A percentile compares a stretch with the other conserved stretches of the same genome.
Evolutionary conservation across 1,140 invertebrate species (phyloP).

Genomic region (Onthophagus taurus): DNA sequence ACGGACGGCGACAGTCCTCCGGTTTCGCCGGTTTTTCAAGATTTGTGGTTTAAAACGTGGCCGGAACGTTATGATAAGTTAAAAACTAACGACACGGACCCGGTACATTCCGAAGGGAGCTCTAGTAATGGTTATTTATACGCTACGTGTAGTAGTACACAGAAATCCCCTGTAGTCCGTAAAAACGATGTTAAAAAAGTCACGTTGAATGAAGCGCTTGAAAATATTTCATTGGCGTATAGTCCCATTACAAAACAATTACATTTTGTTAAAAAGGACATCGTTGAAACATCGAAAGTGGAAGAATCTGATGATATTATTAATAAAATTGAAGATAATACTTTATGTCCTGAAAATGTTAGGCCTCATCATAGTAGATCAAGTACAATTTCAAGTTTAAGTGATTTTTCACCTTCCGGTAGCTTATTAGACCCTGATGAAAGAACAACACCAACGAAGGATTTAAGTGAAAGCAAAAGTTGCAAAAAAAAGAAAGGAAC

Average conservation of each 20-base stretch:
- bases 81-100: conserved; percentile 23
- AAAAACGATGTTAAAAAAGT: conserved; percentile 19
- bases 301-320: conserved; percentile 4
- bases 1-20: conserved; percentile 18
- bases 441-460: conserved; percentile 15
- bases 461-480: conserved; percentile 5
- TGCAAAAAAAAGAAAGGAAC: conserved; percentile 29
- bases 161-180: background rate
- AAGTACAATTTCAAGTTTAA: conserved; percentile 43
- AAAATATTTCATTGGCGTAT: conserved; percentile 45
- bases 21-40: conserved; percentile 16
- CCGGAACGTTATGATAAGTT: conserved; percentile 35
- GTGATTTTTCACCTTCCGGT: conserved; percentile 42
- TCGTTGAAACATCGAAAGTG: background rate
- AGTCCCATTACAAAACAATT: conserved; percentile 43
- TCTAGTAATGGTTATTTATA: background rate
- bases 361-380: conserved; percentile 40
- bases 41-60: conserved; percentile 37
- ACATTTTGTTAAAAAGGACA: conserved; percentile 31
- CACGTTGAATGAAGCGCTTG: conserved; percentile 41
- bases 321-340: conserved; percentile 17
- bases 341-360: conserved; percentile 22
- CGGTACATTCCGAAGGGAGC: background rate
- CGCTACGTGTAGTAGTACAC: conserved; percentile 10
- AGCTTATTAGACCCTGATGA: conserved; percentile 41